These are phyloP conservation scores for Zaprionus lachaisei DNA, from an alignment of 1,140 invertebrate species.

Conservation along the genomic window DNA sequence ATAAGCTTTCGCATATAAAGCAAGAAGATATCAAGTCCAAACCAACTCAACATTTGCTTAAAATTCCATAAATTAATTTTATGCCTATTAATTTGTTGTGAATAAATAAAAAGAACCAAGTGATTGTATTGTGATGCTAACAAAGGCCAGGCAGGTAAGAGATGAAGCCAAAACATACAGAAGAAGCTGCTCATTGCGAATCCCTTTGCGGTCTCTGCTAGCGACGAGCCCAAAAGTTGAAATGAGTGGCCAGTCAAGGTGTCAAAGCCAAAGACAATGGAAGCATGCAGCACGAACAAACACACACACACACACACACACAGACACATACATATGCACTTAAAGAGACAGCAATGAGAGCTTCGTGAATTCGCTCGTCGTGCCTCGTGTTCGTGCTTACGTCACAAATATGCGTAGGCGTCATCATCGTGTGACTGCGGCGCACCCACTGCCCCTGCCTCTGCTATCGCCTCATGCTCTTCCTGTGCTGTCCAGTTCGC, in stretches of 20 bases:
- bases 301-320: slow-evolving; percentile 7
- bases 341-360: neutral
- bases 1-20: too few species aligned
- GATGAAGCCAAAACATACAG: neutral
- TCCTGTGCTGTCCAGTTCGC: slow-evolving; percentile 26
- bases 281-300: slow-evolving; percentile 45
- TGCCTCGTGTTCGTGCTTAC: slow-evolving; percentile 65
- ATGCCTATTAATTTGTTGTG: neutral
- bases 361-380: slow-evolving; percentile 25
- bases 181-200: slow-evolving; percentile 4
- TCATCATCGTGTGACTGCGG: slow-evolving; percentile 78
- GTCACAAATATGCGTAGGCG: slow-evolving; percentile 84
- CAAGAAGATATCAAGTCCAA: too few species aligned
- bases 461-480: slow-evolving; percentile 11
- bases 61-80: too few species aligned
- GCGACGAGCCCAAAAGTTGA: slow-evolving; percentile 68
- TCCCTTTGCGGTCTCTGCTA: slow-evolving; percentile 36
- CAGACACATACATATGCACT: slow-evolving; percentile 14
- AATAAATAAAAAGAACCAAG: neutral
- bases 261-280: slow-evolving; percentile 67
- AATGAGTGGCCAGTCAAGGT: slow-evolving; percentile 67
- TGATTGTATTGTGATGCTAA: slow-evolving; percentile 1
- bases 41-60: too few species aligned
- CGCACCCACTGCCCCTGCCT: slow-evolving; percentile 72
- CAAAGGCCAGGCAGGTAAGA: neutral